Evolutionary conservation across 2,797 vertebrate species (phyloP).

Genomic region (Darevskia nairensis): DNA sequence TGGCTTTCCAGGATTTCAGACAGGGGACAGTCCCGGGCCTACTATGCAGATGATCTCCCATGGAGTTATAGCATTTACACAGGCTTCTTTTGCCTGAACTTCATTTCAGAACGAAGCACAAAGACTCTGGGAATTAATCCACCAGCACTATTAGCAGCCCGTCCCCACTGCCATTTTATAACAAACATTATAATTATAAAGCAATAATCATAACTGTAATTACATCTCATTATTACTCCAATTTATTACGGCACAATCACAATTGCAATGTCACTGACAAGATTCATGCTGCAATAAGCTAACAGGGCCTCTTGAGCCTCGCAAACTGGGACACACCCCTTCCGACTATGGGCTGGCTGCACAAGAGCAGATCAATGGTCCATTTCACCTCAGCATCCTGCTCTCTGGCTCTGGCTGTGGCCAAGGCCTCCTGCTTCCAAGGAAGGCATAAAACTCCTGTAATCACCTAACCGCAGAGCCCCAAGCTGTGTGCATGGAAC

Average conservation of each 20-base stretch:
- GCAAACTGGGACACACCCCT: neutral
- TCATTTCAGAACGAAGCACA: neutral
- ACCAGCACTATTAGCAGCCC: conserved; percentile 2
- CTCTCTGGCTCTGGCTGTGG: neutral
- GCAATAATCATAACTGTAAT: conserved; percentile 42
- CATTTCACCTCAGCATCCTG: neutral
- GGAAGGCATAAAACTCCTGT: conserved; percentile 18
- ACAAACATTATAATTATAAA: conserved; percentile 46
- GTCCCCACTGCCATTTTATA: conserved; percentile 42
- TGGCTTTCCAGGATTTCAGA: too few species aligned
- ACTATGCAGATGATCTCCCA: too few species aligned
- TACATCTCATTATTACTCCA: conserved; percentile 32
- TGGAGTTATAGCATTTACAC: too few species aligned
- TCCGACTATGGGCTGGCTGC: neutral
- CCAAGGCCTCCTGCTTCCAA: neutral
- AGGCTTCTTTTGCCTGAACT: neutral
- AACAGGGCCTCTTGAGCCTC: neutral
- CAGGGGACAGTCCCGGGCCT: too few species aligned
- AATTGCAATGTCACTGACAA: conserved; percentile 21
- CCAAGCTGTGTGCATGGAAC: conserved; percentile 19
- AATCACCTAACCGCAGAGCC: conserved; percentile 28
- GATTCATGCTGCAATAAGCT: conserved; percentile 22
- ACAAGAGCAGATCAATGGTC: neutral
- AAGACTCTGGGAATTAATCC: conserved; percentile 18
- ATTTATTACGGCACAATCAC: conserved; percentile 31